Evolutionary conservation across 2,888 invertebrate genomes (phyloP), one percentile per base, ranked within the genome.

Genomic region (Eulithis testata): DNA sequence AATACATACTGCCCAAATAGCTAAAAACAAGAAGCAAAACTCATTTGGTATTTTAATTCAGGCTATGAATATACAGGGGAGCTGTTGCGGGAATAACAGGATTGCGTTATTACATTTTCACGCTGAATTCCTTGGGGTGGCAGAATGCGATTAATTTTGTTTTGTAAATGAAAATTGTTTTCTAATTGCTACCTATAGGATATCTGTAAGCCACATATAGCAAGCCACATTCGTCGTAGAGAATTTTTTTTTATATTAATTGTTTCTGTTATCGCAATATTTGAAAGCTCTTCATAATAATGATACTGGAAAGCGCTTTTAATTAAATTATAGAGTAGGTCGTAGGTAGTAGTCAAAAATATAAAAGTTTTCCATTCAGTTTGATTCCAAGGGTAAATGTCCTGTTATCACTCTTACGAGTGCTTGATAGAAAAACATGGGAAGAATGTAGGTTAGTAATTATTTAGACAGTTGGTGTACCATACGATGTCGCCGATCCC

Each of bases 1-100:
- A 71, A 74, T 73, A 66, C 75, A 74, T 72, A 77, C 73, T 74
- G 78, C 73, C 73, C 69, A 81, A 82, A 82, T 84, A 81, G 79
- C 77, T 76, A 74, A 73, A 77, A 77, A 81, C 76, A 75, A 76
- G 78, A 56, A 74, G 71, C 73, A 69, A 78, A 76, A 73, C 73
- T 74, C 79, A 79, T 81, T 81, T 78, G 74, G 72, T 70, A 74
- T 74, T 74, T 68, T 69, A 70, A 69, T 66, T 64, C 56, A 54
- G 52, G 52, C 45, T 61, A 47, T 66, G 58, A 59, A 65, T 61
- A 51, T 54, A 43, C n/a, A 37, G 43, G 63, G 47, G 60, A 50
- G 31, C 27, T 50, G 60, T 21, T 12, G 44, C 36, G 45, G 45
- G 53, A 31, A 59, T 37, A 60, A 65, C 60, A 45, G 52, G 63